phyloP scores from a whole-genome alignment of 2,888 invertebrate species.

The Lottia gigantea region DNA sequence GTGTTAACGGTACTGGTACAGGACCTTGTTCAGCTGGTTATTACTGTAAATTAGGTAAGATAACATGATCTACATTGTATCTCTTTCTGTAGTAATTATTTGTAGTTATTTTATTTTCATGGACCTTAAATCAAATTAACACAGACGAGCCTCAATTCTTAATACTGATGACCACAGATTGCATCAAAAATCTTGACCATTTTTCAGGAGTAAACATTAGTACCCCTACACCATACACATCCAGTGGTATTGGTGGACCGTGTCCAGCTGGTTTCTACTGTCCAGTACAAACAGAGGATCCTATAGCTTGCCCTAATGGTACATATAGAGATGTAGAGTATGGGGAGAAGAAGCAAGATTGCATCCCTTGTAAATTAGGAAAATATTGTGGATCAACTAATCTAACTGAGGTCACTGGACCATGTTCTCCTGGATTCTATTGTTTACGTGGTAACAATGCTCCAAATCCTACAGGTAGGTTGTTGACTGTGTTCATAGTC shows the following conservation, averaged over 20 bases:
- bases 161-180: no score
- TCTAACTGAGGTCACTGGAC: slow-evolving; percentile 53
- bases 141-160: no score
- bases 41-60: slow-evolving; percentile 61
- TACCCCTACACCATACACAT: slow-evolving; percentile 53
- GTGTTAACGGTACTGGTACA: slow-evolving; percentile 58
- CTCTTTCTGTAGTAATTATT: no score
- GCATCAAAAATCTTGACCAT: no score
- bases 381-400: slow-evolving; percentile 57
- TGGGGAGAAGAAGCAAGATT: slow-evolving; percentile 45
- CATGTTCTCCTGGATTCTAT: slow-evolving; percentile 61
- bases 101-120: no score
- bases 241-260: slow-evolving; percentile 60
- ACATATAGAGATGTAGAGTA: slow-evolving; percentile 54
- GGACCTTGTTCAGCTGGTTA: slow-evolving; percentile 60
- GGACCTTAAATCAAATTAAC: no score
- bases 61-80: no score
- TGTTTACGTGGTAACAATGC: slow-evolving; percentile 56
- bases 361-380: slow-evolving; percentile 56
- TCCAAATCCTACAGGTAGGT: slow-evolving; percentile 58
- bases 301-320: slow-evolving; percentile 57
- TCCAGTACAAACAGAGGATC: slow-evolving; percentile 58
- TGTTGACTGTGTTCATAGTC: not conserved
- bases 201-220: slow-evolving; percentile 55
- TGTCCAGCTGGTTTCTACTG: slow-evolving; percentile 65